Evolutionary conservation across 2,797 vertebrate species (phyloP).

Genomic region (Neostethus bicornis): DNA sequence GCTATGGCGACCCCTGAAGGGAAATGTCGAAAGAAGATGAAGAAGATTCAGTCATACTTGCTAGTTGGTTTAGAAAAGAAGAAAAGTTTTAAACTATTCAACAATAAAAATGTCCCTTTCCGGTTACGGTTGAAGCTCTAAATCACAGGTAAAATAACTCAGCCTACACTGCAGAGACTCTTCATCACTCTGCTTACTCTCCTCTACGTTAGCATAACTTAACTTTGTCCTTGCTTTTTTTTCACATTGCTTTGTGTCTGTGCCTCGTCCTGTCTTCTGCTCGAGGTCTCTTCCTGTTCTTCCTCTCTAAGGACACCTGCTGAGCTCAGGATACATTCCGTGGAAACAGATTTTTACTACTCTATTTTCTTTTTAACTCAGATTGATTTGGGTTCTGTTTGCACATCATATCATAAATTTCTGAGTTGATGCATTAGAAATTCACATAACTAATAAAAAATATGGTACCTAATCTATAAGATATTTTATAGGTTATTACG

Average conservation of each 20-base stretch:
- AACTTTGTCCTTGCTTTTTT: background rate
- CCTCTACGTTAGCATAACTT: background rate
- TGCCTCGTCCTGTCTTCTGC: background rate
- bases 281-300: background rate
- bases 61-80: too few relatives aligned
- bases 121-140: too few relatives aligned
- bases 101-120: too few relatives aligned
- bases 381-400: background rate
- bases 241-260: constrained; percentile 1
- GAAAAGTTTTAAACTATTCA: too few relatives aligned
- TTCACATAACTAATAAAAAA: background rate
- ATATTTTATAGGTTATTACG: too few relatives aligned
- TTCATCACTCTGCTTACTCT: background rate
- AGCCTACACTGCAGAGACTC: background rate
- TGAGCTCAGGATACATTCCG: background rate
- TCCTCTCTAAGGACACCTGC: background rate
- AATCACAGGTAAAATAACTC: too few relatives aligned
- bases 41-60: too few relatives aligned
- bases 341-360: background rate
- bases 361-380: too few relatives aligned
- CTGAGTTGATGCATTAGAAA: background rate
- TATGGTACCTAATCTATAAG: too few relatives aligned
- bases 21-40: too few relatives aligned
- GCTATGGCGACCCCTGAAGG: too few relatives aligned
- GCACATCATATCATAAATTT: background rate